phyloP scores from a whole-genome alignment of 2,113 vertebrate genomes.

The Hyaena hyaena region DNA sequence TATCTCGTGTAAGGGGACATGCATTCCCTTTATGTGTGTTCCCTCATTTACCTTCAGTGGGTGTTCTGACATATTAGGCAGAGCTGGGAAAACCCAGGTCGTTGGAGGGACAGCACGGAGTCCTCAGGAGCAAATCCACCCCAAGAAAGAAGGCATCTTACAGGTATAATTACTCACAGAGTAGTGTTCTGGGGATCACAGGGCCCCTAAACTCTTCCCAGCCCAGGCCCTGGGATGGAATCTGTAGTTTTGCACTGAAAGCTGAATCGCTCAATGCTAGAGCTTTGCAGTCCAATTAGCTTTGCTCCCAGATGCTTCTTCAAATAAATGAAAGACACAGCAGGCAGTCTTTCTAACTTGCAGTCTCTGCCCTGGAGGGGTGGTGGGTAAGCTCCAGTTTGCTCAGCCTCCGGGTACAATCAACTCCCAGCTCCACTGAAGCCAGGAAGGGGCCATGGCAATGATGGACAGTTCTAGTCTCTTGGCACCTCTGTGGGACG shows the following conservation, averaged over 20 bases:
- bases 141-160: neutral
- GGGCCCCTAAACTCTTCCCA: neutral
- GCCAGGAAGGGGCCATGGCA: neutral
- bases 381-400: neutral
- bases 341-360: neutral
- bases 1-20: neutral
- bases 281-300: neutral
- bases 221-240: neutral
- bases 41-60: neutral
- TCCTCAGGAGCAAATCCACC: neutral
- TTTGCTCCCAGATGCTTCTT: neutral
- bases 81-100: neutral
- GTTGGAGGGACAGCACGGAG: neutral
- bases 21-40: neutral
- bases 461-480: neutral
- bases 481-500: neutral
- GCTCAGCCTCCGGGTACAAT: neutral
- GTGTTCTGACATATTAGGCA: neutral
- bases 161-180: neutral
- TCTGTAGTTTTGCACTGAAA: neutral
- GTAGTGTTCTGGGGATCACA: neutral
- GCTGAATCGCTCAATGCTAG: neutral
- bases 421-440: neutral
- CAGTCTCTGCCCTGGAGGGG: neutral
- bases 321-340: neutral